Conservation (phyloP, 1,140 invertebrate species). For the Meloidogyne hapla region DNA sequence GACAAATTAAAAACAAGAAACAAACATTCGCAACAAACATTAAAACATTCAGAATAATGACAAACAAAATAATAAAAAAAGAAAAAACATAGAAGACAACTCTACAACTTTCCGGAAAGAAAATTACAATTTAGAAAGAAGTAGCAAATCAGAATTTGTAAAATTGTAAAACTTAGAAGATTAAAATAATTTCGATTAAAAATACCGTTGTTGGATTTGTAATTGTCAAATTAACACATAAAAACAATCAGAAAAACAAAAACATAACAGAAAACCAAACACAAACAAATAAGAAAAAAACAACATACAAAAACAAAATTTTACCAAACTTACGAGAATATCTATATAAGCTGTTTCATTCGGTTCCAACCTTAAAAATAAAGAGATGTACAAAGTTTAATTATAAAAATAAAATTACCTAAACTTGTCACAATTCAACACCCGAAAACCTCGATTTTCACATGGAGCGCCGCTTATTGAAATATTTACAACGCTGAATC, state of each 20-base stretch:
- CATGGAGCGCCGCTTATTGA: slow-evolving; percentile 76
- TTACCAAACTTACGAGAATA: slow-evolving; percentile 70
- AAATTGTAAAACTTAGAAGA: too few relatives aligned
- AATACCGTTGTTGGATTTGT: slow-evolving; percentile 68
- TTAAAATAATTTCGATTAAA: too few relatives aligned
- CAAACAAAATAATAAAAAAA: too few relatives aligned
- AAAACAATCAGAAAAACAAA: too few relatives aligned
- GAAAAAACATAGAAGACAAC: too few relatives aligned
- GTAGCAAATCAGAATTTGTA: too few relatives aligned
- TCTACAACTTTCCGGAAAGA: too few relatives aligned
- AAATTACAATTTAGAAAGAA: background rate
- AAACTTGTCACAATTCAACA: slow-evolving; percentile 81
- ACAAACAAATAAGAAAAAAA: too few relatives aligned
- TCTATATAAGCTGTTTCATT: slow-evolving; percentile 82
- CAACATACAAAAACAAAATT: slow-evolving; percentile 16
- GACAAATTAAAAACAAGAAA: too few relatives aligned
- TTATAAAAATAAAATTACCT: slow-evolving; percentile 33
- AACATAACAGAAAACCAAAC: too few relatives aligned
- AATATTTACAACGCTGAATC: slow-evolving; percentile 73
- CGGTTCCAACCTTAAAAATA: slow-evolving; percentile 71
- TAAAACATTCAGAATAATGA: too few relatives aligned
- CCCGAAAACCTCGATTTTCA: slow-evolving; percentile 81
- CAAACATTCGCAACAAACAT: too few relatives aligned
- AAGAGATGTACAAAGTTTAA: background rate
- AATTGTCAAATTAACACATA: slow-evolving; percentile 66